phyloP scores from a whole-genome alignment of 2,797 vertebrate genomes.

The Chaetophractus vellerosus region DNA sequence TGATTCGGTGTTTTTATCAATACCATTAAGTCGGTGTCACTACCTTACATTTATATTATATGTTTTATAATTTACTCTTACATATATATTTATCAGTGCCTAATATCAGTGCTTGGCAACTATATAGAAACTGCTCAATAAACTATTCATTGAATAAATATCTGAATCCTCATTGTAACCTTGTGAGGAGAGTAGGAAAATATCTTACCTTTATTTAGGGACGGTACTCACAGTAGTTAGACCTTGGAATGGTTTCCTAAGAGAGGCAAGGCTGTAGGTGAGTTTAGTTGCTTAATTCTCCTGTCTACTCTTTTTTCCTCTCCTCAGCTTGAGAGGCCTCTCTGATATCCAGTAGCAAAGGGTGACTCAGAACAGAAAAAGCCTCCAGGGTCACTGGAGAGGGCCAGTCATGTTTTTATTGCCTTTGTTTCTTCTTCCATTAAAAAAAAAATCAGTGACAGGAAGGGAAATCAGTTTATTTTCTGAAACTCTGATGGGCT shows the following conservation, averaged over 20 bases:
- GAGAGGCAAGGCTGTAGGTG: background rate
- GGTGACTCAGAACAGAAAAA: background rate
- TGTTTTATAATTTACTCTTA: constrained; percentile 25
- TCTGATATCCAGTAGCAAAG: background rate
- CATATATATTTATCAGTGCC: background rate
- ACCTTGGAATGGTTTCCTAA: constrained; percentile 29
- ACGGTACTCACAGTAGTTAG: background rate
- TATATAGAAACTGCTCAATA: background rate
- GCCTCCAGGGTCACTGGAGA: background rate
- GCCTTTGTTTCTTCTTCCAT: constrained; percentile 4
- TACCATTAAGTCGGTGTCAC: background rate
- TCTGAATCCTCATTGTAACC: constrained; percentile 1
- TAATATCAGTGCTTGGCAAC: background rate
- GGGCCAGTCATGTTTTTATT: background rate
- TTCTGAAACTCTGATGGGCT: background rate
- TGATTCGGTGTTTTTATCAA: background rate
- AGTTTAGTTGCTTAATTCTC: background rate
- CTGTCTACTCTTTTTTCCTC: background rate
- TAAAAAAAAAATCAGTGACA: background rate
- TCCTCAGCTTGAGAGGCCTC: background rate
- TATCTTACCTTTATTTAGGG: background rate
- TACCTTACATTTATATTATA: background rate
- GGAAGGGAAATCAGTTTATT: background rate
- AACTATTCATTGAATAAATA: background rate
- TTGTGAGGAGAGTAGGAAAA: background rate